Evolutionary conservation across 2,113 vertebrate species (phyloP), one percentile per base, ranked within the genome.

Genomic region (Phalacrocorax aristotelis): DNA sequence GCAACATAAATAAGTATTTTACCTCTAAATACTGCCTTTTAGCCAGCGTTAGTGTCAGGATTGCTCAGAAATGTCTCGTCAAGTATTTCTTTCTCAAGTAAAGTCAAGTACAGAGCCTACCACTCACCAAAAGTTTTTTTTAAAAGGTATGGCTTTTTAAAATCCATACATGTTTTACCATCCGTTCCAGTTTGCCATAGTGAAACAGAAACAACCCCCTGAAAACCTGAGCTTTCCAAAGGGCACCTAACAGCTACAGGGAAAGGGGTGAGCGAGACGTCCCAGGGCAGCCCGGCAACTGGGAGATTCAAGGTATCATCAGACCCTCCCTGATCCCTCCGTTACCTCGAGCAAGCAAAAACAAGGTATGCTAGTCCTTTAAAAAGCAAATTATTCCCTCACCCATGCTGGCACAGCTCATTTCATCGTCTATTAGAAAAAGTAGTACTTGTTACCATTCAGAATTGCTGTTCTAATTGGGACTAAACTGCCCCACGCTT

Each of bases 381-480:
- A 46, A 80, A 90, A 78, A 36, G 29, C 13, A 68, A 84, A 94
- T 84, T 64, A 68, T 15, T 94, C 44, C n/a, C 75, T 76, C 40
- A 52, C 34, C 32, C 49, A 49, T 0, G 19, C 10, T 62, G 61
- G 66, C 46, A 83, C 57, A 88, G 92, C 58, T 95, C 78, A 65
- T 83, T 95, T 93, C 71, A 66, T 69, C 25, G 13, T 26, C 48
- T 82, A 20, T 64, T 60, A 79, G 75, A 57, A 77, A 79, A 91
- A 95, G 78, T 1, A 87, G 89, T 48, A 90, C 70, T 93, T 76
- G 61, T 64, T 60, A 26, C 87, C 36, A 44, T 15, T 85, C 78
- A 90, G 82, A 93, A 93, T 7, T 92, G 52, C 82, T 79, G 25
- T 14, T 93, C 62, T 95, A 90, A 94, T 85, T 91, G 74, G 66